Conservation (phyloP, 2,113 vertebrate species). For the Eolophus roseicapilla region DNA sequence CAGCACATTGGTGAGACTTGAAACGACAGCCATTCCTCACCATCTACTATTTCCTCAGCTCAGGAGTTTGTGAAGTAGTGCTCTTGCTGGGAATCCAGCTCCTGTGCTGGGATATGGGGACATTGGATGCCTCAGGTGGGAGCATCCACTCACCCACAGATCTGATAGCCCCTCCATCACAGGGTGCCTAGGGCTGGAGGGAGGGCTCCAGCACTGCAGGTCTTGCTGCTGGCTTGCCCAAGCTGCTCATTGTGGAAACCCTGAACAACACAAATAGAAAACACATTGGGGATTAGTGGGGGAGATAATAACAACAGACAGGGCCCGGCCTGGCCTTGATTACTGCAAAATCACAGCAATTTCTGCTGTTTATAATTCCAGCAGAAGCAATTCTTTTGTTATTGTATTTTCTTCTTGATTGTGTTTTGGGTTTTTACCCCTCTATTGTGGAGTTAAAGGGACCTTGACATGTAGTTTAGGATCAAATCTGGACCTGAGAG, state of each 20-base stretch:
- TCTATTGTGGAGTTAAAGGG: slow-evolving; percentile 1
- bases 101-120: neutral
- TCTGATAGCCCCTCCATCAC: neutral
- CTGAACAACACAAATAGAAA: slow-evolving; percentile 54
- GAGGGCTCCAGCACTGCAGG: neutral
- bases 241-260: neutral
- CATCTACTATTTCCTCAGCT: no score
- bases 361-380: slow-evolving; percentile 57
- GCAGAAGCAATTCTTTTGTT: slow-evolving; percentile 21
- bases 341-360: slow-evolving; percentile 52
- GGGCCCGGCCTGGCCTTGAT: slow-evolving; percentile 56
- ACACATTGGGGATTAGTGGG: slow-evolving; percentile 59
- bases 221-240: neutral
- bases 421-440: neutral
- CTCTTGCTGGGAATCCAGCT: neutral
- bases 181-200: neutral
- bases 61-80: neutral
- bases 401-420: slow-evolving; percentile 45
- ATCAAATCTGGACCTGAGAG: neutral
- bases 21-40: neutral
- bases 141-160: neutral
- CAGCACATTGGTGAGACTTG: no score
- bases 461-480: slow-evolving; percentile 9
- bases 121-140: fast-evolving
- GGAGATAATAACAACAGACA: slow-evolving; percentile 58